Evolutionary conservation across 2,797 vertebrate genomes (phyloP).

Genomic region (Sebastes kiyomatsui): DNA sequence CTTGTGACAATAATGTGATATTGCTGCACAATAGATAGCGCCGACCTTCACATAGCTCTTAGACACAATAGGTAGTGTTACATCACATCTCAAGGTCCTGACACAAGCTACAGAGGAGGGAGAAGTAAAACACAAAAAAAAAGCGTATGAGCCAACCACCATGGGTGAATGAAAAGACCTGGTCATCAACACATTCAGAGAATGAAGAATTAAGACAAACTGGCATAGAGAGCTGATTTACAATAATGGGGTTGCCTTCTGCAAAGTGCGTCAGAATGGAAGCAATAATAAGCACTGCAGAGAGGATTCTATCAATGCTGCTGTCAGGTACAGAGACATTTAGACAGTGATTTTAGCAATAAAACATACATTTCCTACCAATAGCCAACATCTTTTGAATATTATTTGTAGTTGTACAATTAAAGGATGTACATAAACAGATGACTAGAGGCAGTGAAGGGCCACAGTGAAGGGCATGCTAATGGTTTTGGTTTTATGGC

Average conservation of each 20-base stretch:
- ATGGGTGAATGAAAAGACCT: neutral
- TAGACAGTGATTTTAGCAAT: neutral
- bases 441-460: neutral
- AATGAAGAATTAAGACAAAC: conserved; percentile 53
- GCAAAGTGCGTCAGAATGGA: no score
- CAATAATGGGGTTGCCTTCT: no score
- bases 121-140: neutral
- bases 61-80: neutral
- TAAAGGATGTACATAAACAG: neutral
- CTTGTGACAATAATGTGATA: neutral
- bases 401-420: neutral
- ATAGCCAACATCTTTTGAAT: neutral
- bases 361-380: neutral
- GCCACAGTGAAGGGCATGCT: neutral
- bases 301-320: neutral
- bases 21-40: neutral
- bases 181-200: conserved; percentile 50
- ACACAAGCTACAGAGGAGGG: conserved; percentile 2
- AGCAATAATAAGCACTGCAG: no score
- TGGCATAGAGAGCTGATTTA: neutral
- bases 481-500: neutral
- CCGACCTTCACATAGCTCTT: neutral
- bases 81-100: neutral
- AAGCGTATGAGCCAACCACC: neutral
- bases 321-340: neutral